Base-by-base conservation (phyloP, 2,888 invertebrate genomes). In the Troilus luridus region DNA sequence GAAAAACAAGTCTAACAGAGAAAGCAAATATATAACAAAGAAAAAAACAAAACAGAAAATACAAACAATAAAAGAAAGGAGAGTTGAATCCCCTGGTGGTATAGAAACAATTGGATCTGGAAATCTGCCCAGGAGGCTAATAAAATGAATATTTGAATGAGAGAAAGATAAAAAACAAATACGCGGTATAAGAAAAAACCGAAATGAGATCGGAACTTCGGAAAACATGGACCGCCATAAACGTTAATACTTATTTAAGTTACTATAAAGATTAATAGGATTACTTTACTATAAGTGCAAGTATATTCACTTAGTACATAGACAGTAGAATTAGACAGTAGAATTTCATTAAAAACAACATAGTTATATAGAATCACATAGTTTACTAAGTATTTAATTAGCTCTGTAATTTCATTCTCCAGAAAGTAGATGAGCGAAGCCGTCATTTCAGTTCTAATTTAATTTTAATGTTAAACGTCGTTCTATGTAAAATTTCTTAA, bases 71-170 rank as follows among this genome's bases (percentile, higher is more conserved):
- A 19, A 77, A 77, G 72, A 77, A 77, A 77, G 19, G 1, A 41
- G 72, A 77, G 72, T 77, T 77, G 72, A 77, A 72, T 72, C 27
- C 27, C 72, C 72, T 27, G 27, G 64, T 14, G 27, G 72, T 27
- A 72, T 14, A 77, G 72, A 77, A 77, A 41, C 72, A 77, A 77
- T 77, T 41, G 41, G 19, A 77, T 41, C 72, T 77, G 72, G 72
- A 77, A 77, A 77, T 77, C 72, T 77, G 72, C 72, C 72, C 72
- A 77, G 27, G 2, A 77, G 41, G 19, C 27, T 27, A 77, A 77
- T 77, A 77, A 77, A 77, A 41, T 77, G 67, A 77, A 77, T 77
- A 77, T 27, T 27, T 77, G 72, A 77, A 27, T 77, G 72, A 77
- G 72, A 77, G 41, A 17, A 41, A 77, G 41, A 77, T 77, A 17